These are phyloP conservation scores for Smutsia temminckii DNA, from an alignment of 2,797 vertebrate genomes.

Conservation along the genomic window DNA sequence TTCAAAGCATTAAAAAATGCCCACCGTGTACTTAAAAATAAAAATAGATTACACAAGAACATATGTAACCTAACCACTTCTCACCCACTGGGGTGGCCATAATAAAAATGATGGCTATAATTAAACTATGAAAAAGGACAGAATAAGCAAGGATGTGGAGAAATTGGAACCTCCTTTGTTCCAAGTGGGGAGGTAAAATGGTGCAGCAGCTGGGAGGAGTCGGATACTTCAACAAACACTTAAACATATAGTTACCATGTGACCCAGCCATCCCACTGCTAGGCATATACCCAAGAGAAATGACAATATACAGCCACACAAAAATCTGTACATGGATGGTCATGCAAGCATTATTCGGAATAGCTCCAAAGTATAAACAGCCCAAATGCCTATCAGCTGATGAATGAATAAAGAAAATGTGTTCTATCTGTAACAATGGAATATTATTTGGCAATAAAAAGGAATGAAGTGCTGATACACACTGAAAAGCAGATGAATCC, in stretches of 20 bases:
- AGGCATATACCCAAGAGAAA: background rate
- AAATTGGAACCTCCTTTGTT: background rate
- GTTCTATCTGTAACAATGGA: background rate
- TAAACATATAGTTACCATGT: background rate
- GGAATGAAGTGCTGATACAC: background rate
- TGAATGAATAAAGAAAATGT: background rate
- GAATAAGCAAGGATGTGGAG: background rate
- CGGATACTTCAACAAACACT: background rate
- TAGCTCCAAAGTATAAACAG: background rate
- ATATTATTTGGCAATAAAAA: background rate
- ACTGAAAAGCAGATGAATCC: background rate
- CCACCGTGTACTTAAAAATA: background rate
- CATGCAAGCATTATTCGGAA: background rate
- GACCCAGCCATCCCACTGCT: background rate
- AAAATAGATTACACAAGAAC: background rate
- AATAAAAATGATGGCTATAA: background rate
- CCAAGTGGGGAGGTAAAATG: background rate
- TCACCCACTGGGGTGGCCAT: background rate
- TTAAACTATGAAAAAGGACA: background rate
- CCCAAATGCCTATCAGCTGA: background rate
- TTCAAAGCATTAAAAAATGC: background rate
- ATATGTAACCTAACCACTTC: background rate
- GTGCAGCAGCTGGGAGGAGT: background rate
- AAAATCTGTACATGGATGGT: background rate
- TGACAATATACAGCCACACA: background rate